Base-by-base conservation (phyloP, 2,888 invertebrate species). In the Oscheius sp. region DNA sequence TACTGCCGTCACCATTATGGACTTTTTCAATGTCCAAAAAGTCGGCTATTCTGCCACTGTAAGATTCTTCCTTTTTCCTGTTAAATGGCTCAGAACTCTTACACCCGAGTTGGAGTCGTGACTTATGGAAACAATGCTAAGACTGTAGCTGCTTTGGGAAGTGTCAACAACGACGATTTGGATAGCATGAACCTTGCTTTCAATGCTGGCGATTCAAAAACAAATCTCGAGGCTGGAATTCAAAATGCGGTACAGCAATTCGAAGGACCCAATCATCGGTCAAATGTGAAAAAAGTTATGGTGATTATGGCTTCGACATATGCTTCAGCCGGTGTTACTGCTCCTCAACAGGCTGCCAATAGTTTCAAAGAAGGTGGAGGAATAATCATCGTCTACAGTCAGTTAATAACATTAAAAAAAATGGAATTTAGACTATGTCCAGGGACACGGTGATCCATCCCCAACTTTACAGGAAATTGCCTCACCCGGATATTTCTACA, bases 311-410 rank as follows among this genome's bases (percentile, higher is more conserved):
- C 59, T 9, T 24, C 56, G 26, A 28, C 38, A 2, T 67, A 59
- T 28, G 49, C 30, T 30, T 22, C 17, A 9, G 57, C 28, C 12
- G 59, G 59, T 9, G 38, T 49, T 22, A 44, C 20, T 26, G 45
- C 36, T 24, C 67, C 67, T 2, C 17, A 44, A 3, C n/a, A 36
- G 44, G 30, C 50, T 22, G 67, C 67, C 24, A 45, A 32, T n/a
- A 59, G 49, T 1, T 67, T 67, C 50, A 57, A 49, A 33, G 59
- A 59, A 17, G 22, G 26, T 38, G 67, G 59, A 12, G 67, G 67
- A 59, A 41, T 49, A 12, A 47, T 67, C 30, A 59, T 67, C 8
- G 49, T 59, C 12, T 56, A 56, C 67, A 54, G 65, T 65, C 17
- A 12, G 56, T 17, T 5, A 22, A 8, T 9, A 9, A 14, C 8